phyloP scores from a whole-genome alignment of 2,888 invertebrate genomes.

The Morinoia aosen region DNA sequence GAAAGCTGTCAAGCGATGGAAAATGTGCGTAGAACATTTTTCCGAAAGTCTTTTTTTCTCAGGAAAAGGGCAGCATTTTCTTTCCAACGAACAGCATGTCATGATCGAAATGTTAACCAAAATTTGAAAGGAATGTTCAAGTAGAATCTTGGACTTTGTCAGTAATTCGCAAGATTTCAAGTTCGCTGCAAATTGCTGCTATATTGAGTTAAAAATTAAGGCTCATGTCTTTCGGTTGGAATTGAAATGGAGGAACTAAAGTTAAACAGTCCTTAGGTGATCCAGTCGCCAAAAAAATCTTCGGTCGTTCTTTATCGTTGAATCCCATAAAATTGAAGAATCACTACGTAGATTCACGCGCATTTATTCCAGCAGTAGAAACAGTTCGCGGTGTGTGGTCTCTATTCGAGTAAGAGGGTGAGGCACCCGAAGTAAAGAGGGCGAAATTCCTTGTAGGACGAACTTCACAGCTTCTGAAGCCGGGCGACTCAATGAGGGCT shows the following conservation, averaged over 20 bases:
- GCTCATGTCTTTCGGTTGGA: neutral
- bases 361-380: neutral
- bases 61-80: neutral
- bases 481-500: neutral
- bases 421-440: too few species aligned
- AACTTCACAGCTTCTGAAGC: neutral
- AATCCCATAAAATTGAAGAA: neutral
- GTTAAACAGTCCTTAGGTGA: neutral
- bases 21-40: neutral
- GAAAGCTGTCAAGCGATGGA: neutral
- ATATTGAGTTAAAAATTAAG: neutral
- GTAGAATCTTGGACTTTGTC: neutral
- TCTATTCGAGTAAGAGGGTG: neutral
- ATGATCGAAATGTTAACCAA: neutral
- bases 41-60: too few species aligned
- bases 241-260: neutral
- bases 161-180: neutral
- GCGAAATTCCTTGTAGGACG: neutral
- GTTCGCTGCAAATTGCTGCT: neutral
- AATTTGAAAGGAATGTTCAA: neutral
- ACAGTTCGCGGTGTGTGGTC: neutral
- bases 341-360: neutral
- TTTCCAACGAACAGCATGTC: neutral
- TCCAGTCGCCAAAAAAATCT: neutral
- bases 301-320: neutral